phyloP scores from a whole-genome alignment of 2,888 invertebrate species.

The Polydrusus tereticollis region DNA sequence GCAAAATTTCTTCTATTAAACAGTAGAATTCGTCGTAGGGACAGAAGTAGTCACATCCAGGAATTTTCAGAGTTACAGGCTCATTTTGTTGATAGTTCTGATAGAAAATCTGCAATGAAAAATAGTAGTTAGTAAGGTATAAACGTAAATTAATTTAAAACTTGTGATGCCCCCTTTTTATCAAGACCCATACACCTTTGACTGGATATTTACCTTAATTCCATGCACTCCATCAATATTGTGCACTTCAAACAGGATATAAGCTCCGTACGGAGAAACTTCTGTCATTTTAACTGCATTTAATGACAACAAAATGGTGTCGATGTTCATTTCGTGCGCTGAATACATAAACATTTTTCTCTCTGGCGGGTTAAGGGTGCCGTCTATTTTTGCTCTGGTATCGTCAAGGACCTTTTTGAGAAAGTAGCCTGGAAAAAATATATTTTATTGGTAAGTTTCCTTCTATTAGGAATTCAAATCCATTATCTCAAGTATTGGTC shows the following conservation, averaged over 20 bases:
- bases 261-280: slow-evolving; percentile 59
- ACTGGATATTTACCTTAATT: slow-evolving; percentile 48
- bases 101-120: slow-evolving; percentile 54
- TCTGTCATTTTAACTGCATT: slow-evolving; percentile 52
- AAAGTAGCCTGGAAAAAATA: slow-evolving; percentile 58
- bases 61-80: slow-evolving; percentile 41
- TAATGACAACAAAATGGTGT: slow-evolving; percentile 53
- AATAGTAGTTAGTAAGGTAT: not conserved
- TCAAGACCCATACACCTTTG: not conserved
- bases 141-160: no score
- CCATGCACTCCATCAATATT: slow-evolving; percentile 49
- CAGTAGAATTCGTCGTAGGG: slow-evolving; percentile 40
- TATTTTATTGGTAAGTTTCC: not conserved
- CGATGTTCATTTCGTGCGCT: slow-evolving; percentile 61
- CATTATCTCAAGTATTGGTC: not conserved
- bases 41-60: slow-evolving; percentile 48
- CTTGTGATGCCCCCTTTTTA: not conserved
- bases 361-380: slow-evolving; percentile 38
- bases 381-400: slow-evolving; percentile 53
- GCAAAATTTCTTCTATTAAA: slow-evolving; percentile 45
- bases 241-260: slow-evolving; percentile 59
- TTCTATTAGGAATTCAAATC: not conserved
- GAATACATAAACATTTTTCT: slow-evolving; percentile 61
- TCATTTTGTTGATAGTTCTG: slow-evolving; percentile 52
- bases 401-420: slow-evolving; percentile 59